phyloP scores from a whole-genome alignment of 1,140 invertebrate species.

The Nasonia longicornis region DNA sequence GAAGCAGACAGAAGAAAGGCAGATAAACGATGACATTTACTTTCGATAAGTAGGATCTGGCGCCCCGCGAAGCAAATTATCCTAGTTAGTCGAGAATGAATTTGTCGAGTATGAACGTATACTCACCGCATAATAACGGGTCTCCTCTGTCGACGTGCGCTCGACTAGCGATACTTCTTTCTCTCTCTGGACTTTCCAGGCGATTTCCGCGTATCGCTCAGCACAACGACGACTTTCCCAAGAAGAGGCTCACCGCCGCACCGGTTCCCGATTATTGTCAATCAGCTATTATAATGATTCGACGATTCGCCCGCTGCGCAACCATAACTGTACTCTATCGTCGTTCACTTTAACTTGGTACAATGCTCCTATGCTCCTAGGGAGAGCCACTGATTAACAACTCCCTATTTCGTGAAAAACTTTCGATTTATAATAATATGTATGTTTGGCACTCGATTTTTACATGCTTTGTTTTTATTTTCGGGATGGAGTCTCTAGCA shows the following conservation, averaged over 20 bases:
- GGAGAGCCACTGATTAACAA: background rate
- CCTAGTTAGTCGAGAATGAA: background rate
- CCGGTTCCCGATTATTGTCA: conserved; percentile 6
- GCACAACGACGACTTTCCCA: background rate
- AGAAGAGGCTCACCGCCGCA: background rate
- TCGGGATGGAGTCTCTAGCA: too few species aligned
- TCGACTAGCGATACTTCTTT: background rate
- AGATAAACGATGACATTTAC: too few species aligned
- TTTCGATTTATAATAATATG: background rate
- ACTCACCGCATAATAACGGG: background rate
- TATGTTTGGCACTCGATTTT: background rate
- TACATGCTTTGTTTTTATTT: background rate
- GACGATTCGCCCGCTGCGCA: background rate
- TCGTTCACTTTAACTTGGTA: conserved; percentile 12
- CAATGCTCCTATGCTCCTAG: background rate
- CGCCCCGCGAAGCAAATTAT: background rate
- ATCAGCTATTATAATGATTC: background rate
- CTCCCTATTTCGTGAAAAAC: background rate
- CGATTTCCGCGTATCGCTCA: background rate
- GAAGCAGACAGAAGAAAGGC: too few species aligned
- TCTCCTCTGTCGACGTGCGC: background rate
- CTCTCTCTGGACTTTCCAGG: background rate
- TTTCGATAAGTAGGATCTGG: too few species aligned
- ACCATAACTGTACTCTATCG: background rate
- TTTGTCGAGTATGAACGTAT: background rate